phyloP scores from a whole-genome alignment of 2,113 vertebrate genomes.

The Vimba vimba region DNA sequence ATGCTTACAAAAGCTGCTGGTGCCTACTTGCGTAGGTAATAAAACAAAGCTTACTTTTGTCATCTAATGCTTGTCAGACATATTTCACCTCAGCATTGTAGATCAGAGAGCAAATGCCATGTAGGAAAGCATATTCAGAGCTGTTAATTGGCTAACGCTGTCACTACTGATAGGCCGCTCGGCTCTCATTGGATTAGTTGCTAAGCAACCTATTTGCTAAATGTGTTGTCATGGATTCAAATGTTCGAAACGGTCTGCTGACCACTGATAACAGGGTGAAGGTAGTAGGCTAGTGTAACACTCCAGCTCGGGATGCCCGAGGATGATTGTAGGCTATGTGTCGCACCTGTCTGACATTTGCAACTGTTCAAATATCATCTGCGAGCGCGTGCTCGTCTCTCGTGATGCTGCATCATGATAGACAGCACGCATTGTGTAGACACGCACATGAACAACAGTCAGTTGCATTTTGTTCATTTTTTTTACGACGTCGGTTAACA shows the following conservation, averaged over 20 bases:
- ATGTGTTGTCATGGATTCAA: constrained; percentile 68
- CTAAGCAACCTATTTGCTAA: constrained; percentile 71
- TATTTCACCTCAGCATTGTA: not conserved
- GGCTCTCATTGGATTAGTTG: constrained; percentile 69
- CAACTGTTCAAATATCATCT: constrained; percentile 23
- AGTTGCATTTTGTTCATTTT: not conserved
- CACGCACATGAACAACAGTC: not conserved
- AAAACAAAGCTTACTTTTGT: not conserved
- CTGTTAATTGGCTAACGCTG: constrained; percentile 66
- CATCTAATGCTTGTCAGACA: not conserved
- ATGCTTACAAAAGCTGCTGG: not conserved
- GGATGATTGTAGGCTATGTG: not conserved
- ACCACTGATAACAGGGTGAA: constrained; percentile 52
- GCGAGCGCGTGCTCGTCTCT: not conserved
- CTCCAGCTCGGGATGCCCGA: not conserved
- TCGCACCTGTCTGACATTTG: constrained; percentile 19
- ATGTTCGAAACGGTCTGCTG: constrained; percentile 56
- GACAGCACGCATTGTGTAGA: not conserved
- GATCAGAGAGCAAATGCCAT: constrained; percentile 14
- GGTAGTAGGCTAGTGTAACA: constrained; percentile 2
- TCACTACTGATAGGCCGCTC: constrained; percentile 59
- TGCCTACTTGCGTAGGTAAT: not conserved
- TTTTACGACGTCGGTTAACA: not conserved
- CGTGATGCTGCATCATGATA: not conserved
- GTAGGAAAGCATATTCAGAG: constrained; percentile 36